Conservation (phyloP, 2,113 vertebrate genomes). For the Crotalus viridis region DNA sequence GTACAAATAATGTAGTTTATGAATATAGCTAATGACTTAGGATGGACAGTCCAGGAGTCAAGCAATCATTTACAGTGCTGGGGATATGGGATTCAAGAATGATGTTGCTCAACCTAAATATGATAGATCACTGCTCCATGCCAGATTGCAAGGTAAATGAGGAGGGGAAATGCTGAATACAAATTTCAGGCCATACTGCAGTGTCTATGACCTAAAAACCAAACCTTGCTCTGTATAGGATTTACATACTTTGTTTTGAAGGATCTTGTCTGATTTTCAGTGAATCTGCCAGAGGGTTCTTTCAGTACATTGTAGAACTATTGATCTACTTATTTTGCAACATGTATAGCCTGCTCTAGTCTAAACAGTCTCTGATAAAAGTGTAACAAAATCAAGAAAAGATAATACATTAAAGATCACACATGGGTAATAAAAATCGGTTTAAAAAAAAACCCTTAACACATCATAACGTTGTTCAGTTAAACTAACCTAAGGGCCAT, state of each 20-base stretch:
- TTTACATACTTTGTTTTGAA: background rate
- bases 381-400: background rate
- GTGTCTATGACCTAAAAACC: background rate
- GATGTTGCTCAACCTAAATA: background rate
- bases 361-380: background rate
- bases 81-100: background rate
- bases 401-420: background rate
- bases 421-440: background rate
- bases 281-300: background rate
- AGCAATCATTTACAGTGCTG: background rate
- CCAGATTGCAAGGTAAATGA: background rate
- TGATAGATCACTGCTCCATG: background rate
- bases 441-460: background rate
- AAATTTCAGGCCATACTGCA: background rate
- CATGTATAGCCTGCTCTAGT: background rate
- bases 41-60: background rate
- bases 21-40: background rate
- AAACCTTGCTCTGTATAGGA: background rate
- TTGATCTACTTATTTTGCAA: background rate
- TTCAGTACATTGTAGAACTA: background rate
- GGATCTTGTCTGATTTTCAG: background rate
- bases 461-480: background rate
- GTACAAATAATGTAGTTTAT: background rate
- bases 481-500: background rate
- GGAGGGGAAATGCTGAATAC: background rate